phyloP scores from a whole-genome alignment of 2,113 vertebrate genomes.

The Glaucidium brasilianum region DNA sequence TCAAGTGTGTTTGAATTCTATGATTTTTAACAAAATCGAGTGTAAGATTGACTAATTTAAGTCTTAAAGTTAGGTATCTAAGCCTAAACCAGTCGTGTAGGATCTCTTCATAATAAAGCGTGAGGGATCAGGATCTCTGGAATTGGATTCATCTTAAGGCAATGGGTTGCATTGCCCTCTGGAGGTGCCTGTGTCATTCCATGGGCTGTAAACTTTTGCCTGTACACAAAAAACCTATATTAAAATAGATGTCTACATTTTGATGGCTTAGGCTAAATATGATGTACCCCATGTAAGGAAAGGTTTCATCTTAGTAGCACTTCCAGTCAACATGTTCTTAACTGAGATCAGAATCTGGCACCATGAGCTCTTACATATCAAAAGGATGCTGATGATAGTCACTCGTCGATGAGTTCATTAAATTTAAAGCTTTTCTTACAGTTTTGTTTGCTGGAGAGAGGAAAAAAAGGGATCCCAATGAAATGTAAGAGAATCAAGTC shows the following conservation, averaged over 20 bases:
- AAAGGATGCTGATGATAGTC: neutral
- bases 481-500: neutral
- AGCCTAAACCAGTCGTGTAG: neutral
- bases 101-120: neutral
- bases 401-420: neutral
- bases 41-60: neutral
- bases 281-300: neutral
- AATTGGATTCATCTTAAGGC: neutral
- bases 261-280: neutral
- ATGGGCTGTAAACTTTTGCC: neutral
- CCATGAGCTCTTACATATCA: neutral
- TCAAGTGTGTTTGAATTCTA: neutral
- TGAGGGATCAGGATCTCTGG: neutral
- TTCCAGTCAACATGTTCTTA: neutral
- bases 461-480: neutral
- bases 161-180: neutral
- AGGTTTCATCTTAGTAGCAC: neutral
- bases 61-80: neutral
- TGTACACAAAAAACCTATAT: neutral
- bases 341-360: neutral
- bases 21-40: constrained; percentile 34
- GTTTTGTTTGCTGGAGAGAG: constrained; percentile 39
- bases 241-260: neutral
- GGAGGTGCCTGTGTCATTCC: neutral
- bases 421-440: constrained; percentile 46